Evolutionary conservation across 2,113 vertebrate species (phyloP).

Genomic region (Crypturellus undulatus): DNA sequence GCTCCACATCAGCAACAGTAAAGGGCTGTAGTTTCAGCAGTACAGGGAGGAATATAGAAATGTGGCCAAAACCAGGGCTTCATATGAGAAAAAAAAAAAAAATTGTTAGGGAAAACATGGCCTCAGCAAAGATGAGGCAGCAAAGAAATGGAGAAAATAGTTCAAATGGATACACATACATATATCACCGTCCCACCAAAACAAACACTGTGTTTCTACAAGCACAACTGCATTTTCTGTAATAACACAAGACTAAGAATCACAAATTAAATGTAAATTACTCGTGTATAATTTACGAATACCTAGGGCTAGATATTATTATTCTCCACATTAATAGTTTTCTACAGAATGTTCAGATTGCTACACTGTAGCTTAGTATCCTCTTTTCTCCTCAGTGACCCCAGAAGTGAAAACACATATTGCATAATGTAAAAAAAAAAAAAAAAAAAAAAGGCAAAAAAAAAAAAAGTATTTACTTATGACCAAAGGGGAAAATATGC

Average conservation of each 20-base stretch:
- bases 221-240: conserved; percentile 8
- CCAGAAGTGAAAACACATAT: background rate
- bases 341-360: background rate
- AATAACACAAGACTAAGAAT: conserved; percentile 33
- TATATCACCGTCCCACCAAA: background rate
- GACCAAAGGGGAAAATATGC: conserved; percentile 6
- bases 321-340: conserved; percentile 51
- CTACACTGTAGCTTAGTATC: background rate
- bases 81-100: background rate
- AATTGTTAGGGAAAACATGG: background rate
- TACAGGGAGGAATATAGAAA: background rate
- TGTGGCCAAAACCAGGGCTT: background rate
- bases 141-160: background rate
- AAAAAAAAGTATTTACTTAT: conserved; percentile 38
- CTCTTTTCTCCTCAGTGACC: conserved; percentile 28
- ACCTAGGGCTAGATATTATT: conserved; percentile 66
- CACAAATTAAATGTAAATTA: conserved; percentile 60
- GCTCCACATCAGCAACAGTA: background rate
- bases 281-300: conserved; percentile 61
- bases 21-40: background rate
- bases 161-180: background rate
- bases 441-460: conserved; percentile 23
- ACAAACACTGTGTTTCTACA: rapidly evolving
- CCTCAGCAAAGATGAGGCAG: background rate
- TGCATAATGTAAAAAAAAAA: background rate